A percentile compares a stretch with the other conserved stretches of the same genome.
phyloP scores from a whole-genome alignment of 2,113 vertebrate species.

The Elaphurus davidianus region DNA sequence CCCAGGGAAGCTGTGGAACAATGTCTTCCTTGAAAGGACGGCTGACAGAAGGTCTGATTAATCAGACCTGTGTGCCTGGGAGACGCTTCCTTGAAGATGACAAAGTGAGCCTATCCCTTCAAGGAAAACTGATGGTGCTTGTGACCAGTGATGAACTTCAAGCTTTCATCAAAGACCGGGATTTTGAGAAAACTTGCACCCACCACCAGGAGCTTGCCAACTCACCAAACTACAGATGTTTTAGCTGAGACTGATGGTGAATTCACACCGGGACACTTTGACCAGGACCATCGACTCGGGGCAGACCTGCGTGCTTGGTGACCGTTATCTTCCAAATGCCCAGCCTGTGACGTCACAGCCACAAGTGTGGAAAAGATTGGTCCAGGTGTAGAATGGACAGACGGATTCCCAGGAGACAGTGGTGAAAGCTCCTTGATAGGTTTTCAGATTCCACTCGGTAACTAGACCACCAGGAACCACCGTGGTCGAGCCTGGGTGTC shows the following conservation, averaged over 20 bases:
- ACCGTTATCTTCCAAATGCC: not conserved
- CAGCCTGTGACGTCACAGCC: accelerated
- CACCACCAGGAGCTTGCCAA: not conserved
- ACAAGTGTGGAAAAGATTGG: accelerated
- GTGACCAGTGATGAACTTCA: not conserved
- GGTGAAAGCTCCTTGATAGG: accelerated
- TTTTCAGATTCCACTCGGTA: accelerated
- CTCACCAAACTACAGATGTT: not conserved
- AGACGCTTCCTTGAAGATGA: not conserved
- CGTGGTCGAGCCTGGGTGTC: accelerated
- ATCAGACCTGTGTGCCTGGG: not conserved
- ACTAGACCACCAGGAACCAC: not conserved
- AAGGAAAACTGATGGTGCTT: not conserved
- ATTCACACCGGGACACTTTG: accelerated
- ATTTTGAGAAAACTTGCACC: not conserved
- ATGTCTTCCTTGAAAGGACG: not conserved
- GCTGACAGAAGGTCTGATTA: not conserved
- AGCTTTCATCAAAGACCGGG: not conserved
- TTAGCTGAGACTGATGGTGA: accelerated
- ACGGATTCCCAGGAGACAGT: not conserved
- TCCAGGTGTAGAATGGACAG: accelerated
- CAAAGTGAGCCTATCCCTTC: not conserved
- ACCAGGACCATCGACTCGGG: accelerated
- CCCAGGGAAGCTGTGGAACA: not conserved
- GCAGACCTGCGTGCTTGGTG: accelerated